Evolutionary conservation across 2,888 invertebrate species (phyloP), one percentile per base, ranked within the genome.

Genomic region (Mycogona germanica): DNA sequence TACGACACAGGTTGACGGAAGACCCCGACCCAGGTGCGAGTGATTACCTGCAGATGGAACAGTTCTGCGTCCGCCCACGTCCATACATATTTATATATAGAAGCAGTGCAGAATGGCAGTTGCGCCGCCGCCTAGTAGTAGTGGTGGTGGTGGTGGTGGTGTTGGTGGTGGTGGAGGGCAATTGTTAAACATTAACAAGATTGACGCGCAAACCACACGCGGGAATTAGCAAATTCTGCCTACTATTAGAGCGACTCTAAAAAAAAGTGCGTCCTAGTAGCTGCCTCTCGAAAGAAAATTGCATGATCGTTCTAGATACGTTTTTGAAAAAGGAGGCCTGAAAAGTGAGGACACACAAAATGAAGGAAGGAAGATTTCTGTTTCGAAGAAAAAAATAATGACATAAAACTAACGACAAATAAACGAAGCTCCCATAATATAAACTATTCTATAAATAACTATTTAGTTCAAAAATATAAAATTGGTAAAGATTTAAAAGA

Each of bases 271-370:
- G 23, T 47, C 47, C n/a, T 23, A 47, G 29, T 47, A 47, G 47
- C 47, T 47, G 47, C 47, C 47, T 47, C 47, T 47, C 32, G 47
- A 47, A 47, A 47, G 28, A 19, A 32, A 47, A 32, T 44, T 44
- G 44, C 44, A 44, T 44, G 44, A 44, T 14, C 28, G 25, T 26
- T 17, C 29, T 29, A 26, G 26, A 26, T 17, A 26, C 28, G 44
- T 7, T n/a, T n/a, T n/a, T n/a, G n/a, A n/a, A n/a, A n/a, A n/a
- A n/a, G n/a, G n/a, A n/a, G n/a, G n/a, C n/a, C n/a, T n/a, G n/a
- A n/a, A n/a, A n/a, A n/a, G n/a, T 29, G 26, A 44, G 44, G n/a
- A 26, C 17, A 44, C 26, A 40, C 12, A 40, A 3, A 25, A 29
- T 25, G 26, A 25, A 28, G 25, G 26, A 25, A 44, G 26, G 29